Percentiles rank a stretch among this genome's conserved stretches.
Conservation (phyloP, 2,888 invertebrate genomes). For the Sinohyriopsis cumingii region DNA sequence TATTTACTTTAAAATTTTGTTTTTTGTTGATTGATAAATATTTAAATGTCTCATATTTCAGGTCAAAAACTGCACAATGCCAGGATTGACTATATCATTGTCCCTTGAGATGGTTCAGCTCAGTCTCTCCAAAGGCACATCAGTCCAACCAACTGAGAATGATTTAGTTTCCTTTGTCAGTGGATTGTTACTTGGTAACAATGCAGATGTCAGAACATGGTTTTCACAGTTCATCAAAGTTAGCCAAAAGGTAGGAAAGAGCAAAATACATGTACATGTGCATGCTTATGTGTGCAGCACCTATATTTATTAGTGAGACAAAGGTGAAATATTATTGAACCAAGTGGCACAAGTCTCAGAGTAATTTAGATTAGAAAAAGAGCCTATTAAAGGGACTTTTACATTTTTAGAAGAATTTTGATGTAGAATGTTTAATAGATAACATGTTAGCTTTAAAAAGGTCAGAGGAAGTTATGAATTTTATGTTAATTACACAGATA, state of each 20-base stretch:
- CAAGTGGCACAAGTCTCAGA: no score
- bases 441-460: no score
- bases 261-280: background rate
- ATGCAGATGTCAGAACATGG: conserved; percentile 92
- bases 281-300: background rate
- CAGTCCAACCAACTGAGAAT: conserved; percentile 57
- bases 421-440: no score
- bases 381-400: no score
- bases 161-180: conserved; percentile 88
- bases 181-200: conserved; percentile 90
- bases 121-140: conserved; percentile 72
- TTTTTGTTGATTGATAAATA: background rate
- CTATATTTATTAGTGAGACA: background rate
- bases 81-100: conserved; percentile 88
- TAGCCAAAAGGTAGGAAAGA: conserved; percentile 76
- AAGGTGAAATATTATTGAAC: background rate
- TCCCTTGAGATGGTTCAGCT: conserved; percentile 78
- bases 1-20: no score
- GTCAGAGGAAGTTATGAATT: no score
- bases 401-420: no score
- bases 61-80: conserved; percentile 89
- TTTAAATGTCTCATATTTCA: conserved; percentile 38
- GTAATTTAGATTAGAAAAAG: no score
- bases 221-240: conserved; percentile 92
- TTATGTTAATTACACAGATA: no score